phyloP scores from a whole-genome alignment of 2,113 vertebrate genomes.

The Mastomys natalensis region DNA sequence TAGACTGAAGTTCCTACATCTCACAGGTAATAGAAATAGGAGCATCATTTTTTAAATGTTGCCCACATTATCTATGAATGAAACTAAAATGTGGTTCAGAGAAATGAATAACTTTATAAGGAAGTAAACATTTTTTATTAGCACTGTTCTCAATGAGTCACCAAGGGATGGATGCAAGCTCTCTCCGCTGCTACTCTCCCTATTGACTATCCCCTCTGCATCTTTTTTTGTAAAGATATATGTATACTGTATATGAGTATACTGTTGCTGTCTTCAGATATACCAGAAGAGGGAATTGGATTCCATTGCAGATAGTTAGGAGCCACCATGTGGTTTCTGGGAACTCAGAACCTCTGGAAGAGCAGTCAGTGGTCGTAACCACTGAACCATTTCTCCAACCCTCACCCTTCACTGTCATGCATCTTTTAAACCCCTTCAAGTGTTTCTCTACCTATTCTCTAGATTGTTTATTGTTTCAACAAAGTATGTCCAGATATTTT shows the following conservation, averaged over 20 bases:
- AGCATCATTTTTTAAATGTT: background rate
- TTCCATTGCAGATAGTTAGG: too few species aligned
- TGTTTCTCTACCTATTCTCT: background rate
- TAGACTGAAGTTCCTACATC: background rate
- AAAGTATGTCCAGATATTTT: background rate
- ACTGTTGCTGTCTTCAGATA: too few species aligned
- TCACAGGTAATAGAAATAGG: background rate
- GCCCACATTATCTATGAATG: background rate
- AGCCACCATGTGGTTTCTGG: too few species aligned
- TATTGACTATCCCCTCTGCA: background rate
- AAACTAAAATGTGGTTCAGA: background rate
- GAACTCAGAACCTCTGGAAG: too few species aligned
- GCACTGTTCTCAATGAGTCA: background rate
- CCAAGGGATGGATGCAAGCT: background rate
- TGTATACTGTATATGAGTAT: too few species aligned
- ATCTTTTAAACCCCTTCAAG: background rate
- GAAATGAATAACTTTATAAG: background rate
- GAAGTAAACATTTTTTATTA: background rate
- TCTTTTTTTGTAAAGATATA: background rate
- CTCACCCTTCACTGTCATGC: rapidly evolving
- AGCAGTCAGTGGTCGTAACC: too few species aligned
- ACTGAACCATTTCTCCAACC: too few species aligned
- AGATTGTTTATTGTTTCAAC: background rate
- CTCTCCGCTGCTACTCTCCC: rapidly evolving
- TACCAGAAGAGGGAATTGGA: too few species aligned